Evolutionary conservation across 1,140 invertebrate species (phyloP).

Genomic region (Heliconius himera): DNA sequence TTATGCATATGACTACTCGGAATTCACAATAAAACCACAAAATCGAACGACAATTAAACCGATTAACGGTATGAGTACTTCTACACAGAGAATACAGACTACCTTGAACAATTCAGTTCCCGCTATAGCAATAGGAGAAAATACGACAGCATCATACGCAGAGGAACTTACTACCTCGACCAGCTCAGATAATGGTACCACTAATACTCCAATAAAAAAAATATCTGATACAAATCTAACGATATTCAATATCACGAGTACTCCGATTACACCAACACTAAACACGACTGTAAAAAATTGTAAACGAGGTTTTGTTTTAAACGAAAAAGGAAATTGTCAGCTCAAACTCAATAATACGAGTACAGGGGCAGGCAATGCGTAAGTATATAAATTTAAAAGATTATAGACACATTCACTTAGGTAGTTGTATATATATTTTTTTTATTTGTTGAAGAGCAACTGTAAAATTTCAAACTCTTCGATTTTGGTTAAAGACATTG

Average conservation of each 20-base stretch:
- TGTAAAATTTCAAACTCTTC: not conserved
- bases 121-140: constrained; percentile 39
- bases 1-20: constrained; percentile 83
- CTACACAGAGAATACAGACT: constrained; percentile 35
- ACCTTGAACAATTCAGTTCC: constrained; percentile 50
- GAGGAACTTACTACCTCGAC: constrained; percentile 22
- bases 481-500: too few relatives aligned
- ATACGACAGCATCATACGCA: constrained; percentile 28
- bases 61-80: constrained; percentile 55
- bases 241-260: constrained; percentile 21
- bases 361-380: constrained; percentile 66
- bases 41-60: constrained; percentile 70
- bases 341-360: constrained; percentile 65
- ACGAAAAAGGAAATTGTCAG: constrained; percentile 73
- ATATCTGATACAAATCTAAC: constrained; percentile 25
- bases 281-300: constrained; percentile 52
- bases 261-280: constrained; percentile 14
- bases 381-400: constrained; percentile 46
- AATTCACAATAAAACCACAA: constrained; percentile 83
- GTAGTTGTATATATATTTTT: too few relatives aligned
- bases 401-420: not conserved
- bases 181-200: constrained; percentile 31
- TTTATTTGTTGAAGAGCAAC: not conserved
- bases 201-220: not conserved
- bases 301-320: constrained; percentile 71